phyloP scores from a whole-genome alignment of 1,140 invertebrate genomes.

The Hormaphis cornu region DNA sequence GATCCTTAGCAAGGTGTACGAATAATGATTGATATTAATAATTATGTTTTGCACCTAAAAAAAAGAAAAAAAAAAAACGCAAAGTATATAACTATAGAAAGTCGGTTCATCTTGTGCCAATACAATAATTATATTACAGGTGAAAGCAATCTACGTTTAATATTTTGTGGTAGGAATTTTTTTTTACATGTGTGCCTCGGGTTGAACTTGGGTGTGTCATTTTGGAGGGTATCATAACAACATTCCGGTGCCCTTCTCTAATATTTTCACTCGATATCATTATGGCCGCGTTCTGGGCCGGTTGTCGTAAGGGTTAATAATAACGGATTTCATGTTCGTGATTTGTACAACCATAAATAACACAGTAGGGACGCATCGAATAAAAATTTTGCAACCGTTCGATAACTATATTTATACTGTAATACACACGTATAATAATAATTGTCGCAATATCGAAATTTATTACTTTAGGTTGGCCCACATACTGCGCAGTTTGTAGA shows the following conservation, averaged over 20 bases:
- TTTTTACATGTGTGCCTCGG: conserved; percentile 23
- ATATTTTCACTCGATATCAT: conserved; percentile 8
- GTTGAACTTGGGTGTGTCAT: conserved; percentile 28
- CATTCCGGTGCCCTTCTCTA: conserved; percentile 23
- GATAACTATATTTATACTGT: too few relatives aligned
- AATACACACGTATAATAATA: too few relatives aligned
- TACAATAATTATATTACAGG: conserved; percentile 27
- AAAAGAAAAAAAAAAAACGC: background rate
- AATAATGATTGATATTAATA: background rate
- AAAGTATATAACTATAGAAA: conserved; percentile 28
- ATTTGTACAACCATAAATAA: background rate
- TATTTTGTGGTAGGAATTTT: conserved; percentile 19
- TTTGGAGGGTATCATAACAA: conserved; percentile 1
- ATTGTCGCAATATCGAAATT: too few relatives aligned
- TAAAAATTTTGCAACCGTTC: too few relatives aligned
- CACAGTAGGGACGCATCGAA: background rate
- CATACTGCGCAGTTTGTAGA: too few relatives aligned
- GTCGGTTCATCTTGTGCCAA: conserved; percentile 26
- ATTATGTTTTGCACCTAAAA: background rate
- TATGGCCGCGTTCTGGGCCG: background rate
- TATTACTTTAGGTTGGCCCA: too few relatives aligned
- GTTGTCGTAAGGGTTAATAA: background rate
- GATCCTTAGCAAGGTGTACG: background rate
- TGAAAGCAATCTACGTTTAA: conserved; percentile 25
- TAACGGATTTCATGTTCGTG: background rate